Base-by-base conservation (phyloP, 2,888 invertebrate genomes). In the Drosophila kuntzei region DNA sequence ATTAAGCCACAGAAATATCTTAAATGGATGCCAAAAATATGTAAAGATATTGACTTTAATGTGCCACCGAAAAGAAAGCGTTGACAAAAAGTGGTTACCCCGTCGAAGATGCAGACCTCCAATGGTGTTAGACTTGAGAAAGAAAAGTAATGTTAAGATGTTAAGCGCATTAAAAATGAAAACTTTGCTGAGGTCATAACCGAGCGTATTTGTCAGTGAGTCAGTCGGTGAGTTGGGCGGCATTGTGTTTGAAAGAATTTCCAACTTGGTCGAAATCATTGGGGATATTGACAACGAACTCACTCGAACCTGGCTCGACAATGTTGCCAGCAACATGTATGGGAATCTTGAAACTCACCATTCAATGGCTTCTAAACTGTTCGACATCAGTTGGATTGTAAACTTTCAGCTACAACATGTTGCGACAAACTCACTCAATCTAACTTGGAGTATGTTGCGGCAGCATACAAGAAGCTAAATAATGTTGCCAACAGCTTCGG, bases 81-180 rank as follows among this genome's bases (percentile, higher is more conserved):
- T 57, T 82, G 79, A 84, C 66, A 70, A 77, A 79, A 55, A 61
- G 9, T 32, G 59, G 57, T 71, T 65, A 44, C 50, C 37, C 57
- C 41, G 36, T 49, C 46, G 27, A 34, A 29, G 39, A 34, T 32
- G 25, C 22, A 32, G 74, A 75, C 78, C 78, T 22, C 78, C 82
- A 63, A 55, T 60, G 60, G 60, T 20, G 66, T 54, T 43, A 34
- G 37, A 41, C 16, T 36, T 41, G 36, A 20, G 20, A 18, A 43
- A 14, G 29, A 46, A 32, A 44, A 69, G 22, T 44, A 61, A 47
- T 50, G 14, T 74, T 72, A 76, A 76, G 77, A 70, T 67, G 20
- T 76, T 85, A 81, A 85, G 86, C 83, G 86, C 86, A 71, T 81
- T 81, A 82, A 54, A 63, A 74, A 47, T 27, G 27, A 50, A 43